Evolutionary conservation across 2,888 invertebrate genomes (phyloP).

Genomic region (Glyphotaelius pellucidus): DNA sequence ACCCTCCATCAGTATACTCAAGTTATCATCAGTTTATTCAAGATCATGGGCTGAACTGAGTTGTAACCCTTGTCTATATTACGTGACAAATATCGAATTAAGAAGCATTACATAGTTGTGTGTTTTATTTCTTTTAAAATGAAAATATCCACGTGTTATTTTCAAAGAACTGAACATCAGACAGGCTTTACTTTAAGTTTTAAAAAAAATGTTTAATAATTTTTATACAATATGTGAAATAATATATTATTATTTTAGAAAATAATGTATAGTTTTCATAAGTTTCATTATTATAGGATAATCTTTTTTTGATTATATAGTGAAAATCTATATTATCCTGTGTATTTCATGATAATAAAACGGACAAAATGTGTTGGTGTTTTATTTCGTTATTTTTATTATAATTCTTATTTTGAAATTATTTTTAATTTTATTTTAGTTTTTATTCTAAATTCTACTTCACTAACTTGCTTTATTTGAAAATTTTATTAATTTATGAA

Average conservation of each 20-base stretch:
- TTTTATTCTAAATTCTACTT: too few species aligned
- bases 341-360: slow-evolving; percentile 28
- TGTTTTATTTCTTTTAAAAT: slow-evolving; percentile 16
- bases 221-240: slow-evolving; percentile 22
- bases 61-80: background rate
- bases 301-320: background rate
- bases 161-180: slow-evolving; percentile 19
- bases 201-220: background rate
- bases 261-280: slow-evolving; percentile 18
- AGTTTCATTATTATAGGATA: background rate
- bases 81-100: background rate
- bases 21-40: too few species aligned
- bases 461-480: too few species aligned
- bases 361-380: background rate
- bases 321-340: background rate
- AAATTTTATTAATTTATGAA: too few species aligned
- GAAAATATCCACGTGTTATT: slow-evolving; percentile 5
- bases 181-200: slow-evolving; percentile 24
- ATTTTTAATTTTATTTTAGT: too few species aligned
- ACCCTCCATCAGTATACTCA: too few species aligned
- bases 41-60: too few species aligned
- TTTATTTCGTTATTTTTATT: too few species aligned
- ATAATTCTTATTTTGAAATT: background rate
- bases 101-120: background rate
- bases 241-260: slow-evolving; percentile 34